phyloP scores from a whole-genome alignment of 2,113 vertebrate species.

The Marmota monax region DNA sequence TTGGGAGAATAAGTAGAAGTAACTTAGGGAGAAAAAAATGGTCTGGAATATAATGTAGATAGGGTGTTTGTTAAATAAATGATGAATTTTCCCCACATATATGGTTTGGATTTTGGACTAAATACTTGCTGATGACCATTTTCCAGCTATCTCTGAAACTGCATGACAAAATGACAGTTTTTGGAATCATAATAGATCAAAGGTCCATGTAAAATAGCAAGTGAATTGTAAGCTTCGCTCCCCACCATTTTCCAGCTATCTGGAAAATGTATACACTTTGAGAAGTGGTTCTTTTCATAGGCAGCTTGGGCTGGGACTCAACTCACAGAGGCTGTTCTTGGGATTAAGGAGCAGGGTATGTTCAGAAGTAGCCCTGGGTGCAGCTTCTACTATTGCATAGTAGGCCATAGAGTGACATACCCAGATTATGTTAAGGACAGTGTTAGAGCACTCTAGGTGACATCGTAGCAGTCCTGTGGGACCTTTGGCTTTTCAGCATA shows the following conservation, averaged over 20 bases:
- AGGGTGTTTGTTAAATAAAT: not conserved
- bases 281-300: too few relatives aligned
- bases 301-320: too few relatives aligned
- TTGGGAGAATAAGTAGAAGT: not conserved
- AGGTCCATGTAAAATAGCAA: not conserved
- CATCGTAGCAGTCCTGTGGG: not conserved
- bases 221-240: too few relatives aligned
- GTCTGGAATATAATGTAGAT: not conserved
- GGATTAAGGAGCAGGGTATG: not conserved
- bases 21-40: not conserved
- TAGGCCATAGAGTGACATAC: not conserved
- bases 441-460: not conserved
- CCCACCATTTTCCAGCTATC: too few relatives aligned
- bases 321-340: not conserved
- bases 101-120: not conserved
- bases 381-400: not conserved
- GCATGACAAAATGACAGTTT: not conserved
- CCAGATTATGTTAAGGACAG: too few relatives aligned
- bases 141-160: constrained; percentile 6
- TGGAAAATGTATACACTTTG: too few relatives aligned
- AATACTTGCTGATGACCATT: not conserved
- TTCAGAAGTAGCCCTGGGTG: not conserved
- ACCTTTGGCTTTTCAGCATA: not conserved
- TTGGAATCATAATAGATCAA: not conserved
- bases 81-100: not conserved